Percentiles rank a stretch among this genome's conserved stretches.
Conservation (phyloP, 1,140 invertebrate species). For the Vanessa tameamea region DNA sequence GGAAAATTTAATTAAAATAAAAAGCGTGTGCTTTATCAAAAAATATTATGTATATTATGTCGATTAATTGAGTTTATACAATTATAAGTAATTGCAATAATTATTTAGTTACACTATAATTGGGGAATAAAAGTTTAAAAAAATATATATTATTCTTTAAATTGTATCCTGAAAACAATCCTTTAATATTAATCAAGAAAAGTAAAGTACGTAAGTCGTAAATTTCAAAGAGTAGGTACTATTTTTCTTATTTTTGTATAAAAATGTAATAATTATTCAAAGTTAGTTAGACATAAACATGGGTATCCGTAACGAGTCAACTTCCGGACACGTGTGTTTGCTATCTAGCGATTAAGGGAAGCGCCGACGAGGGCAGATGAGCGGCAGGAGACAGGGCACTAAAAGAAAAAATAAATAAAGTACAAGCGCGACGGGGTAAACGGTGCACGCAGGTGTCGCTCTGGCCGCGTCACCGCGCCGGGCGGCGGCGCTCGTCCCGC, state of each 20-base stretch:
- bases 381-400: conserved; percentile 9
- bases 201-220: no score
- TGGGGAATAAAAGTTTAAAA: no score
- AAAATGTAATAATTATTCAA: not conserved
- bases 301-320: conserved; percentile 28
- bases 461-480: conserved; percentile 24
- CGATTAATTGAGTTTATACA: no score
- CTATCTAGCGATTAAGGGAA: conserved; percentile 13
- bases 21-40: not conserved
- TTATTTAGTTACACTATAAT: no score
- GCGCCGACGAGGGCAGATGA: conserved; percentile 26
- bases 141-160: no score
- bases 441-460: conserved; percentile 42
- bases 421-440: conserved; percentile 43
- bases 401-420: conserved; percentile 22
- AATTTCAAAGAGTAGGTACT: no score
- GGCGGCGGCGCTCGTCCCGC: conserved; percentile 29
- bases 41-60: no score
- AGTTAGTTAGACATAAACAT: not conserved
- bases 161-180: no score
- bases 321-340: conserved; percentile 35
- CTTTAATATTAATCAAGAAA: no score
- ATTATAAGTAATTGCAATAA: no score
- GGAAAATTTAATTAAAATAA: conserved; percentile 24
- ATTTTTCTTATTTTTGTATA: not conserved